Conservation (phyloP, 2,797 vertebrate genomes). For the Enteromius mattozi region DNA sequence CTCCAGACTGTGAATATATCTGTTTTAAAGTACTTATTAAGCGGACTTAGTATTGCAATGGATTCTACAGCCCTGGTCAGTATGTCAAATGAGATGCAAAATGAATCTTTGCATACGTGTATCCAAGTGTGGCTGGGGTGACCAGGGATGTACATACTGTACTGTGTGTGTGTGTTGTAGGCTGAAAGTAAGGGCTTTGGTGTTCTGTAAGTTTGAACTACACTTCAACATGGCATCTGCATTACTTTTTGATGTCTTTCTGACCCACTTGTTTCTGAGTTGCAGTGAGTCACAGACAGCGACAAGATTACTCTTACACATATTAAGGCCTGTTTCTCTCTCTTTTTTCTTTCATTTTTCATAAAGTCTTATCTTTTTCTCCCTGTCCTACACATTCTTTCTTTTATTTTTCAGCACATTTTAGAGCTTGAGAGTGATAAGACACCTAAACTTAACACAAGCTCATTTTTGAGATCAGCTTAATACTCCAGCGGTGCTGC, state of each 20-base stretch:
- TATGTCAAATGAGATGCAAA: slow-evolving; percentile 16
- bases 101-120: neutral
- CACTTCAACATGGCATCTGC: slow-evolving; percentile 53
- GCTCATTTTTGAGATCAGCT: slow-evolving; percentile 71
- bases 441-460: slow-evolving; percentile 72
- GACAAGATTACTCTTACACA: slow-evolving; percentile 67
- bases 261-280: slow-evolving; percentile 77
- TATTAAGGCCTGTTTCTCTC: slow-evolving; percentile 30
- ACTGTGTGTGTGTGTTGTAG: slow-evolving; percentile 14
- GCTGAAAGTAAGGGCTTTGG: slow-evolving; percentile 3
- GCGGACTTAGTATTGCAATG: neutral
- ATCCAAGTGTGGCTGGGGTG: neutral
- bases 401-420: slow-evolving; percentile 72
- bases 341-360: neutral
- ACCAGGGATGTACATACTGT: neutral
- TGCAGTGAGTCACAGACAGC: slow-evolving; percentile 58
- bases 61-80: neutral
- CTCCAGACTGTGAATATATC: too few relatives aligned
- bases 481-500: slow-evolving; percentile 5
- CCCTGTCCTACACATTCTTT: slow-evolving; percentile 49
- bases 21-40: neutral
- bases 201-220: slow-evolving; percentile 21
- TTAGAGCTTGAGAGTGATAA: slow-evolving; percentile 72
- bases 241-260: slow-evolving; percentile 75
- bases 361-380: slow-evolving; percentile 49